phyloP scores from a whole-genome alignment of 2,113 vertebrate species.

The Anser cygnoides region DNA sequence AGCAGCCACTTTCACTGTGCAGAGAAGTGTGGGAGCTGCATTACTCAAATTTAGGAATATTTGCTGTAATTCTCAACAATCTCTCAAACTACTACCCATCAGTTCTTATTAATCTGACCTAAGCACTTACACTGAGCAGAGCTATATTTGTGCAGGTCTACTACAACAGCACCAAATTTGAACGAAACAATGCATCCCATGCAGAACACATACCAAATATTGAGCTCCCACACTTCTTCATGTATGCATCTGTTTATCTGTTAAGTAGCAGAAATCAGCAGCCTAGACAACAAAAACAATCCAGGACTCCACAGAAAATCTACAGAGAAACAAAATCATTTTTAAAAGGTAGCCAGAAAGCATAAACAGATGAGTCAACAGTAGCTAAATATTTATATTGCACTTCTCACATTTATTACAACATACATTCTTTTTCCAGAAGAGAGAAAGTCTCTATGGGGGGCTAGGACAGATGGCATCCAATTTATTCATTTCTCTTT shows the following conservation, averaged over 20 bases:
- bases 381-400: not conserved
- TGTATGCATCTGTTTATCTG: not conserved
- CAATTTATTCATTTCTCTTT: not conserved
- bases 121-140: not conserved
- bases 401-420: not conserved
- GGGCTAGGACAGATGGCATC: not conserved
- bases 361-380: not conserved
- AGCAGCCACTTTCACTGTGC: not conserved
- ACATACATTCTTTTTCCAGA: not conserved
- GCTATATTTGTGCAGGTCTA: not conserved
- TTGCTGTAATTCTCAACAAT: not conserved
- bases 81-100: not conserved
- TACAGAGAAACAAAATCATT: not conserved
- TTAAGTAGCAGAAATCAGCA: not conserved
- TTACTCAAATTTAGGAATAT: not conserved
- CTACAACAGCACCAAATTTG: not conserved
- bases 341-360: not conserved
- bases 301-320: not conserved
- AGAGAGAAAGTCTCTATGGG: not conserved
- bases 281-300: not conserved
- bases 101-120: not conserved
- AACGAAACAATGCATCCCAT: not conserved
- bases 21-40: not conserved
- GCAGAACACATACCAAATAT: not conserved
- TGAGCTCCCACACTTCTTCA: not conserved